Evolutionary conservation across 2,797 vertebrate species (phyloP).

Genomic region (Pelodytes ibericus): DNA sequence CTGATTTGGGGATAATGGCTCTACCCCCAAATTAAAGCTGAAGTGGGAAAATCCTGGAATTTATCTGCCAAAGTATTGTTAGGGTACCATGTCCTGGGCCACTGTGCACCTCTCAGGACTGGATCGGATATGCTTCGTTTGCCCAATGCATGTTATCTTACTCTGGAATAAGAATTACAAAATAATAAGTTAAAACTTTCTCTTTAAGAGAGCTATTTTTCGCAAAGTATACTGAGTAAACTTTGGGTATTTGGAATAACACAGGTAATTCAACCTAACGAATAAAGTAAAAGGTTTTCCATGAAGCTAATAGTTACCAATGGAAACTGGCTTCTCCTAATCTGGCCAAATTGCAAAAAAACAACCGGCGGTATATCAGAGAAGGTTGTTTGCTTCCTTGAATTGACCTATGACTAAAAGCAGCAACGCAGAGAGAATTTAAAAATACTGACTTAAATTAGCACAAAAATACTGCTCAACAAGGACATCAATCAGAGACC

Average conservation of each 20-base stretch:
- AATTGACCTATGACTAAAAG: slow-evolving; percentile 19
- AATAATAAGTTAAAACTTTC: slow-evolving; percentile 1
- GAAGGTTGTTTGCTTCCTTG: slow-evolving; percentile 31
- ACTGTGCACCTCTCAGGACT: too few relatives aligned
- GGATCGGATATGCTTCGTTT: too few relatives aligned
- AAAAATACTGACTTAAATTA: slow-evolving; percentile 35
- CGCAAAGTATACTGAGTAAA: slow-evolving; percentile 40
- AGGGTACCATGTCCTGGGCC: too few relatives aligned
- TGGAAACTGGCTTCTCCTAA: slow-evolving; percentile 52
- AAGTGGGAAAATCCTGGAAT: too few relatives aligned
- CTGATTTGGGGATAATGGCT: too few relatives aligned
- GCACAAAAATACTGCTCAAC: too few relatives aligned
- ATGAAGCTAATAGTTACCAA: slow-evolving; percentile 48
- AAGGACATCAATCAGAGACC: too few relatives aligned
- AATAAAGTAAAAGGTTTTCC: slow-evolving; percentile 55
- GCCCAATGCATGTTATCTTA: too few relatives aligned
- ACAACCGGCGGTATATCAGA: slow-evolving; percentile 16
- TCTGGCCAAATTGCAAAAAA: slow-evolving; percentile 50
- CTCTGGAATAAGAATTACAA: background rate
- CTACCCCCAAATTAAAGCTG: too few relatives aligned
- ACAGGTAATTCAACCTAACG: slow-evolving; percentile 51
- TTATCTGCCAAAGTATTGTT: too few relatives aligned
- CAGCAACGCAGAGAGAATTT: slow-evolving; percentile 11
- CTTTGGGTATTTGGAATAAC: slow-evolving; percentile 50
- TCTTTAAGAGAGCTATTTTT: slow-evolving; percentile 6